Percentiles rank a stretch among this genome's conserved stretches.
Conservation (phyloP, 2,888 invertebrate species). For the Phorcus lineatus region DNA sequence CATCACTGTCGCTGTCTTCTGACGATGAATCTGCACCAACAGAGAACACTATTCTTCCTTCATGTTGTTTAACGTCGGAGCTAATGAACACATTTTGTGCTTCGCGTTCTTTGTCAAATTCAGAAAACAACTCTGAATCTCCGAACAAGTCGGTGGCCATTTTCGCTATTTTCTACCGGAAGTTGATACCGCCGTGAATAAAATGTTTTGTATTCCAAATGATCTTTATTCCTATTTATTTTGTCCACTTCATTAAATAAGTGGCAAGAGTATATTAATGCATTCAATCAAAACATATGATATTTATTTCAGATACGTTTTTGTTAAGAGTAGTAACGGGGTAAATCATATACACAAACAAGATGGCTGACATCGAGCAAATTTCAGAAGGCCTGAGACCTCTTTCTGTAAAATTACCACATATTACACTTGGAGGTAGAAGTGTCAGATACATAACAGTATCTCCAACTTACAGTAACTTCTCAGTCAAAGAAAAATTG, state of each 20-base stretch:
- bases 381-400: no score
- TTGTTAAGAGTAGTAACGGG: no score
- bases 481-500: constrained; percentile 4
- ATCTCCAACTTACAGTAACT: neutral
- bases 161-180: constrained; percentile 22
- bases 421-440: constrained; percentile 16
- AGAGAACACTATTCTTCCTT: constrained; percentile 51
- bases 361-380: no score
- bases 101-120: constrained; percentile 68
- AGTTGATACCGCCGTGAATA: neutral
- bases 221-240: no score
- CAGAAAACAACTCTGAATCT: constrained; percentile 66
- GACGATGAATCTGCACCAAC: constrained; percentile 38
- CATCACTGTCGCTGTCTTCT: constrained; percentile 43
- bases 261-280: no score
- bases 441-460: constrained; percentile 1
- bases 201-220: no score
- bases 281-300: no score
- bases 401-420: constrained; percentile 12
- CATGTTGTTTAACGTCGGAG: constrained; percentile 50
- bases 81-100: constrained; percentile 59
- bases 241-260: no score
- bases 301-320: no score
- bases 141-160: constrained; percentile 68
- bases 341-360: no score